Evolutionary conservation across 2,888 invertebrate genomes (phyloP).

Genomic region (Xanthorhoe spadicearia): DNA sequence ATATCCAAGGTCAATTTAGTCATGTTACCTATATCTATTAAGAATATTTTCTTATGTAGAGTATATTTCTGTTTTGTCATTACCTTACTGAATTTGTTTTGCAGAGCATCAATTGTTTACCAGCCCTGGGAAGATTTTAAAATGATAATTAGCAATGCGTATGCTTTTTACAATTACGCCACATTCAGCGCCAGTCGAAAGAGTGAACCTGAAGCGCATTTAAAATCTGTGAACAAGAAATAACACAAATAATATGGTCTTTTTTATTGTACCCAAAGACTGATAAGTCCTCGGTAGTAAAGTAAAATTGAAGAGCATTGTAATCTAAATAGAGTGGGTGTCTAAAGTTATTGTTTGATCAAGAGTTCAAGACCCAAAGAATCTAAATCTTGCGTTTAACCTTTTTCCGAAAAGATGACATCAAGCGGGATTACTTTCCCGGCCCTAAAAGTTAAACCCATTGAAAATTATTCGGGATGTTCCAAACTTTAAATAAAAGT

Average conservation of each 20-base stretch:
- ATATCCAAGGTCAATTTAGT: not conserved
- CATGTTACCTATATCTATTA: not conserved
- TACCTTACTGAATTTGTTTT: conserved; percentile 7
- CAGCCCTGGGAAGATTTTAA: no score
- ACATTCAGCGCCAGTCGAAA: no score
- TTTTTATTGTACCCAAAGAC: no score
- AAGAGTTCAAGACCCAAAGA: not conserved
- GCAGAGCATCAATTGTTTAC: not conserved
- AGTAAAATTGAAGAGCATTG: no score
- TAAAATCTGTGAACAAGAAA: no score
- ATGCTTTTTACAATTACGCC: no score
- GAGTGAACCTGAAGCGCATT: no score
- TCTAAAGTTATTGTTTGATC: not conserved
- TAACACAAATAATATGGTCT: no score
- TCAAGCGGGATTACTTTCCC: conserved; percentile 20
- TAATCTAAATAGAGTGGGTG: no score
- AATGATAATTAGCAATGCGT: no score
- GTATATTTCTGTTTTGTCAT: conserved; percentile 18
- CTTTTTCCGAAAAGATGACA: conserved; percentile 13
- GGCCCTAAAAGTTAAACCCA: conserved; percentile 26
- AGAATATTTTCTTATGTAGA: conserved; percentile 1
- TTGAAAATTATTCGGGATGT: conserved; percentile 33
- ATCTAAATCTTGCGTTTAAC: not conserved
- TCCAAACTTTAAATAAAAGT: conserved; percentile 35
- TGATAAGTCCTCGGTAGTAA: no score